A percentile compares a stretch with the other conserved stretches of the same genome.
phyloP scores from a whole-genome alignment of 2,113 vertebrate species.

The Poeciliopsis prolifica region DNA sequence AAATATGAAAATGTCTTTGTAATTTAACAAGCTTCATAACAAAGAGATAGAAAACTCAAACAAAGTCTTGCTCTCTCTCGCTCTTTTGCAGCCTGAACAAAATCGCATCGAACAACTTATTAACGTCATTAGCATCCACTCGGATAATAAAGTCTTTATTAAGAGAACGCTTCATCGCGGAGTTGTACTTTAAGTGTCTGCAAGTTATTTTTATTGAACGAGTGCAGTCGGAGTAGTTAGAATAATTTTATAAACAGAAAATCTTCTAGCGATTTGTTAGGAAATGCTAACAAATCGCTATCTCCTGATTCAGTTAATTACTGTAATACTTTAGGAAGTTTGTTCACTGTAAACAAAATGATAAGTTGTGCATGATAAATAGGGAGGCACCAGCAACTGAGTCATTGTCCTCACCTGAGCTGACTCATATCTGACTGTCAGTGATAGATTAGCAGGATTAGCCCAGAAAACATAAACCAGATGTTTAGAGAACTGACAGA shows the following conservation, averaged over 20 bases:
- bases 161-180: background rate
- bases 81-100: background rate
- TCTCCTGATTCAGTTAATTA: no score
- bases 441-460: constrained; percentile 27
- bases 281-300: no score
- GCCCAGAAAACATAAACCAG: constrained; percentile 2
- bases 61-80: background rate
- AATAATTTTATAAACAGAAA: no score
- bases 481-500: background rate
- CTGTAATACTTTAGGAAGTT: no score
- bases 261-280: no score
- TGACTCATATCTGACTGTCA: constrained; percentile 6
- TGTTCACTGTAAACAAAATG: no score
- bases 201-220: background rate
- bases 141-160: background rate
- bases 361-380: background rate
- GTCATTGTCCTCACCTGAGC: background rate
- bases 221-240: no score
- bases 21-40: background rate
- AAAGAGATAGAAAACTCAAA: background rate
- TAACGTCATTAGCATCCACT: background rate
- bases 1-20: background rate
- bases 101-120: background rate
- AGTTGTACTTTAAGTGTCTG: background rate
- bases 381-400: background rate